Evolutionary conservation across 2,888 invertebrate genomes (phyloP).

Genomic region (Syrphus vitripennis): DNA sequence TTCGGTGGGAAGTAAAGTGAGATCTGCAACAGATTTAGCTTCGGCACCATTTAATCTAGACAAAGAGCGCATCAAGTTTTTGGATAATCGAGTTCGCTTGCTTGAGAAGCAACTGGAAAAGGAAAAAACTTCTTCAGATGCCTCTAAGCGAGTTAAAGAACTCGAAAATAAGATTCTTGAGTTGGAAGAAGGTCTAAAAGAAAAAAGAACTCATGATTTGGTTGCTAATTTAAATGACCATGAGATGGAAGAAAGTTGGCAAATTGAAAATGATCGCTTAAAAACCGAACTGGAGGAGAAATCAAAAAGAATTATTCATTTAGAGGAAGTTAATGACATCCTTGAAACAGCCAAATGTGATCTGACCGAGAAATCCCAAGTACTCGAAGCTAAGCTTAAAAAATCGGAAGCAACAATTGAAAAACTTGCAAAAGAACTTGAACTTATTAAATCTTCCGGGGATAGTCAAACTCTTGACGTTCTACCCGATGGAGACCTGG

Average conservation of each 20-base stretch:
- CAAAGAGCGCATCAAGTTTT: slow-evolving; percentile 77
- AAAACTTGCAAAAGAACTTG: slow-evolving; percentile 81
- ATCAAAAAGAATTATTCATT: slow-evolving; percentile 80
- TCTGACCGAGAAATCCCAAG: slow-evolving; percentile 80
- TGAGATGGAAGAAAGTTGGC: slow-evolving; percentile 87
- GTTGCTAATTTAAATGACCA: slow-evolving; percentile 83
- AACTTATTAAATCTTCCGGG: slow-evolving; percentile 79
- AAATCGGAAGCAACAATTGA: slow-evolving; percentile 84
- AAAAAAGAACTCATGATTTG: slow-evolving; percentile 83
- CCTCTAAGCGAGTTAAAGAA: slow-evolving; percentile 71
- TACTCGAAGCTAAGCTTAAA: slow-evolving; percentile 81
- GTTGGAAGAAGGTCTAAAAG: slow-evolving; percentile 91
- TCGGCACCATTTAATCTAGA: slow-evolving; percentile 76
- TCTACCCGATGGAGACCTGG: slow-evolving; percentile 32
- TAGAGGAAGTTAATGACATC: slow-evolving; percentile 84
- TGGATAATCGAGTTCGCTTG: slow-evolving; percentile 79
- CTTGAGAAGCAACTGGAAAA: slow-evolving; percentile 79
- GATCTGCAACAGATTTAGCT: slow-evolving; percentile 78
- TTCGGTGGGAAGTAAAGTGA: slow-evolving; percentile 76
- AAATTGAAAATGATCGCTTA: slow-evolving; percentile 85
- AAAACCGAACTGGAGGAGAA: slow-evolving; percentile 83
- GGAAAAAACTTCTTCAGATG: slow-evolving; percentile 72
- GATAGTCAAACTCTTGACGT: slow-evolving; percentile 44
- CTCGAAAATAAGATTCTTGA: slow-evolving; percentile 84
- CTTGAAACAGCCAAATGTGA: slow-evolving; percentile 79